A percentile compares a stretch with the other conserved stretches of the same genome.
Conservation (phyloP, 2,888 invertebrate genomes). For the Macropis europaea region DNA sequence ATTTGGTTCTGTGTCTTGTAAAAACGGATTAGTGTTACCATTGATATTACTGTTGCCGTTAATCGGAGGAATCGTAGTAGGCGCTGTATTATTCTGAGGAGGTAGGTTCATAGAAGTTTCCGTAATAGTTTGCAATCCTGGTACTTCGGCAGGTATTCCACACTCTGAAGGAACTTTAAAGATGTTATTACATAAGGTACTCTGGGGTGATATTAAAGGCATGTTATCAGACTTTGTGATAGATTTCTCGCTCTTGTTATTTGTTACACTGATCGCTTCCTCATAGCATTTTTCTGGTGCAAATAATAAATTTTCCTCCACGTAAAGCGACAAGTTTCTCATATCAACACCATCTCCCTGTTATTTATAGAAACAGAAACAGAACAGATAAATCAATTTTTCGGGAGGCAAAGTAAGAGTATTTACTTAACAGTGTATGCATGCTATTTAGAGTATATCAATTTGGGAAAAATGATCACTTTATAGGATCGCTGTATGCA, state of each 20-base stretch:
- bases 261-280: not conserved
- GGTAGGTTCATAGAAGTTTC: not conserved
- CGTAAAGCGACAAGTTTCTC: conserved; percentile 48
- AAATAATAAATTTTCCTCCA: conserved; percentile 37
- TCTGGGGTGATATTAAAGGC: conserved; percentile 32
- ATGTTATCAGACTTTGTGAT: not conserved
- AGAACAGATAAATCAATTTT: conserved; percentile 45
- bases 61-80: not conserved
- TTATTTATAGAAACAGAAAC: conserved; percentile 34
- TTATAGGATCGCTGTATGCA: conserved; percentile 40
- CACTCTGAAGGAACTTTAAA: conserved; percentile 3
- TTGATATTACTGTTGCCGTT: too few species aligned
- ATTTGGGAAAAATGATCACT: conserved; percentile 66
- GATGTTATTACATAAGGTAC: conserved; percentile 6
- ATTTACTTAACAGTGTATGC: not conserved
- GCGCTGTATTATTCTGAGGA: not conserved
- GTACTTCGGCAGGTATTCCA: not conserved
- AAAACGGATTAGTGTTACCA: conserved; percentile 39
- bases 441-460: not conserved
- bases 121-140: not conserved
- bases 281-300: conserved; percentile 25
- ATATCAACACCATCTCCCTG: conserved; percentile 59
- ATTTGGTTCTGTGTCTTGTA: conserved; percentile 1
- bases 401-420: not conserved
- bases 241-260: not conserved